Base-by-base conservation (phyloP, 2,888 invertebrate genomes). In the Tipula confusa region DNA sequence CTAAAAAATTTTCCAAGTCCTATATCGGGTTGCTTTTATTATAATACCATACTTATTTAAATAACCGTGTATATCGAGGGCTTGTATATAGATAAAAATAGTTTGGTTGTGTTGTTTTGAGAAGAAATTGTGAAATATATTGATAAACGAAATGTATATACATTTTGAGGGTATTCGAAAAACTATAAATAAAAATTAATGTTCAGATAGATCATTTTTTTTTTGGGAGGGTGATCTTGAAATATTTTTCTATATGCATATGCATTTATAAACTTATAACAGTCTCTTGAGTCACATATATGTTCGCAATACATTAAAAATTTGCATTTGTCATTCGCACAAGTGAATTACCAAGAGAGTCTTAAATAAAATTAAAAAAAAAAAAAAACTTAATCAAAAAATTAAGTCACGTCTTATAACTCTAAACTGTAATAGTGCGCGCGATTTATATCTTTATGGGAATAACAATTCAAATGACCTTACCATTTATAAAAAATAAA, bases 251-350 rank as follows among this genome's bases (percentile, higher is more conserved):
- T 64, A 9, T 24, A 64, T 24, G n/a, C n/a, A n/a, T 7, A n/a
- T n/a, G 43, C 9, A 24, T 43, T 15, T 15, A 43, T n/a, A n/a
- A n/a, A 11, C 24, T 9, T 64, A 9, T 6, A 9, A 4, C 1
- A 64, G 64, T 64, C 64, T 64, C 64, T 64, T 64, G 64, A 64
- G 64, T 64, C 64, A 64, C 64, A 64, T 64, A 64, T 64, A 64
- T 24, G 24, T 5, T 15, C 24, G 24, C 24, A 64, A 48, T 6
- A 11, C 5, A 48, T 64, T 24, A 9, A 0, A 64, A 64, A 64
- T 64, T 64, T 24, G 64, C 64, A 64, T 64, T 64, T 64, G 64
- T 64, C 24, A 64, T 64, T 24, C 64, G 64, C 24, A 64, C 64
- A 64, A 64, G 64, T 64, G 64, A 64, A 64, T 24, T 64, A 3